These are phyloP conservation scores for Ctenosaura bakeri DNA, from an alignment of 2,797 vertebrate species.

Conservation along the genomic window DNA sequence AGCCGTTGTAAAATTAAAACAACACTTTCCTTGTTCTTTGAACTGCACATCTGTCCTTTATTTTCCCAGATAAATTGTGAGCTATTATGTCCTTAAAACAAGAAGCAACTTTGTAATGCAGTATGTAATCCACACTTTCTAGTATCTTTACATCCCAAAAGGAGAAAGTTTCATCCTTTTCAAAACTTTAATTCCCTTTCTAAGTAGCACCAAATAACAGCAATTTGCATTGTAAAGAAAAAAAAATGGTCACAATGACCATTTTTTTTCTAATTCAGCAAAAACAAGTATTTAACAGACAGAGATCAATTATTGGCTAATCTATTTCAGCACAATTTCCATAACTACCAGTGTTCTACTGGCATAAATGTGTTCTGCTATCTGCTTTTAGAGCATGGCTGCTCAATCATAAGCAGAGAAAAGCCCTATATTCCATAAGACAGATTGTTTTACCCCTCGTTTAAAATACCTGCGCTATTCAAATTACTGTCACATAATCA, in stretches of 20 bases:
- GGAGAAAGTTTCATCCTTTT: background rate
- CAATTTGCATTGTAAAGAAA: background rate
- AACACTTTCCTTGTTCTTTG: background rate
- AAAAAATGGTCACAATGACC: background rate
- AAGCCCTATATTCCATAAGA: background rate
- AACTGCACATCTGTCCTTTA: background rate
- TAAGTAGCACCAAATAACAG: background rate
- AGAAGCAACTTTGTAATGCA: background rate
- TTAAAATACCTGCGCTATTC: background rate
- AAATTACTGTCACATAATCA: background rate
- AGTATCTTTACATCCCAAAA: background rate
- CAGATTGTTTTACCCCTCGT: background rate
- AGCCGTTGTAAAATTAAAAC: background rate
- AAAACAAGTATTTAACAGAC: background rate
- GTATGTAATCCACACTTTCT: background rate
- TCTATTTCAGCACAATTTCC: background rate
- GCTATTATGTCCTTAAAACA: background rate
- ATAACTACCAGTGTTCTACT: background rate
- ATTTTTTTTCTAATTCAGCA: background rate
- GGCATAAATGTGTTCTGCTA: background rate
- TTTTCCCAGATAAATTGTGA: background rate
- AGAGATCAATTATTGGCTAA: background rate
- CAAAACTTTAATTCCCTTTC: background rate
- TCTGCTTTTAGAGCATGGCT: background rate
- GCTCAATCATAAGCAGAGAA: background rate